phyloP scores from a whole-genome alignment of 53 echinoderm and acorn worm genomes.

The Crossaster papposus region DNA sequence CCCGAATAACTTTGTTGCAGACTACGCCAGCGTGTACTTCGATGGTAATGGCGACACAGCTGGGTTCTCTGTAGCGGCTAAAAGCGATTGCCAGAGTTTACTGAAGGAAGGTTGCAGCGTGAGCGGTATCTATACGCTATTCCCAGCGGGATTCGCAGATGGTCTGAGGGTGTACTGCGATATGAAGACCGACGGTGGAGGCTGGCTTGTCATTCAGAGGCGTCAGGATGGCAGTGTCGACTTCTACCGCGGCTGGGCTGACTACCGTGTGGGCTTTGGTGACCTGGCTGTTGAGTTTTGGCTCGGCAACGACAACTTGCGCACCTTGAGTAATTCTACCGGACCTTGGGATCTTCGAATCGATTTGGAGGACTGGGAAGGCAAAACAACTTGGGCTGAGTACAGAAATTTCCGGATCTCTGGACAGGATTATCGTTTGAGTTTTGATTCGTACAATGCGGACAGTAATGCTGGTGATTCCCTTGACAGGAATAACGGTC shows the following conservation, averaged over 20 bases:
- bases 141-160: not conserved
- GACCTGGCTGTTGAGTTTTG: constrained; percentile 12
- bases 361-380: not conserved
- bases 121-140: constrained; percentile 20
- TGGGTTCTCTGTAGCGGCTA: too few species aligned
- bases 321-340: not conserved
- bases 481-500: not conserved
- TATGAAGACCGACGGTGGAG: constrained; percentile 8
- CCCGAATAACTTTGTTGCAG: too few species aligned
- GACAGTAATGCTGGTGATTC: constrained; percentile 12
- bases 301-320: constrained; percentile 26
- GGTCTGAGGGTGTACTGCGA: constrained; percentile 34
- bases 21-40: not conserved
- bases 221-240: constrained; percentile 35
- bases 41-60: not conserved
- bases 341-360: constrained; percentile 12
- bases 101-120: not conserved
- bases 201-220: constrained; percentile 38
- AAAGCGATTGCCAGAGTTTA: not conserved
- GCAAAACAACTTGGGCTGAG: constrained; percentile 4
- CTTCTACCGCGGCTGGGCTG: constrained; percentile 26
- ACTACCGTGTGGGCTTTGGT: constrained; percentile 22
- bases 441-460: not conserved
- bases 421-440: not conserved
- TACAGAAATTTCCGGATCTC: not conserved